Base-by-base conservation (phyloP, 1,140 invertebrate genomes). In the Drosophila subobscura region DNA sequence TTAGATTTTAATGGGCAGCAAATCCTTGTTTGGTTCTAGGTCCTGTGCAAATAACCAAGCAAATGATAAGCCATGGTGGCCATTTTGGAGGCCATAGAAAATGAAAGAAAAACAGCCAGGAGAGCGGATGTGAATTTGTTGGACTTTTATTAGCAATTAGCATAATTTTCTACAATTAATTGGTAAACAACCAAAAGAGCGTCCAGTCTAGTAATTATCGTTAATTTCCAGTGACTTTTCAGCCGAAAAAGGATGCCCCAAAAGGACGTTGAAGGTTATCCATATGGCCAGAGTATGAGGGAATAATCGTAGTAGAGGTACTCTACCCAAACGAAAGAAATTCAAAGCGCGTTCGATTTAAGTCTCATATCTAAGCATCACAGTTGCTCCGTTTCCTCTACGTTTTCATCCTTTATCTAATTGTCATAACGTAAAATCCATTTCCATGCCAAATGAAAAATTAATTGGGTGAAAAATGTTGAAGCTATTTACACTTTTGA, bases 161-260 rank as follows among this genome's bases (percentile, higher is more conserved):
- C 80, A 85, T 85, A 27, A 27, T 27, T 80, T 85, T 86, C 77
- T 64, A 60, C 68, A 86, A 80, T 84, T 84, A 86, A 84, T 84
- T 85, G 64, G 60, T 58, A 53, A 53, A 51, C 46, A 55, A 42
- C 57, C 3, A 37, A 37, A 37, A 10, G 40, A 53, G 60, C 58
- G 44, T 42, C 40, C 25, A 52, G 44, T 42, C 40, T 20, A 52
- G 23, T 77, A 27, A 68, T 71, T 55, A 50, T 64, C 23, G 41
- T 4, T 40, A 20, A 53, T 46, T 58, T 53, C 44, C 42, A 20
- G 45, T 40, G 42, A 46, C 50, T 40, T 73, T 40, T 33, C 8
- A 33, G 29, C 29, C 10, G 29, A 10, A 12, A 12, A 4, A 27
- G 25, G 33, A 12, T 37, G 25, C 33, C 3, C 10, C 8, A 37